These are phyloP conservation scores for Peromyscus californicus DNA, from an alignment of 2,113 vertebrate species.

Conservation along the genomic window DNA sequence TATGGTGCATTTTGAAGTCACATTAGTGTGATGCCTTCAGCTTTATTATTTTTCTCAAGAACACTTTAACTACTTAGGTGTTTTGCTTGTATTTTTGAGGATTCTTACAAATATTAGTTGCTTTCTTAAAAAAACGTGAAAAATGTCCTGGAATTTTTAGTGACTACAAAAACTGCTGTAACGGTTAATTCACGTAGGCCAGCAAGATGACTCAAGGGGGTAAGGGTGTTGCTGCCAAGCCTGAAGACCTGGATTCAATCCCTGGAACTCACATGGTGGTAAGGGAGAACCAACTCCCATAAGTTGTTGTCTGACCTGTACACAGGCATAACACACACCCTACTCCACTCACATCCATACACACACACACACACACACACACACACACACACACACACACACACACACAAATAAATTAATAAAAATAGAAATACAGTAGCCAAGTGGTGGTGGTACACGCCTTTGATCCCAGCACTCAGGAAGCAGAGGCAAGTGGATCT, in stretches of 20 bases:
- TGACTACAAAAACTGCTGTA: neutral
- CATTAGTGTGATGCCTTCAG: neutral
- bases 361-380: neutral
- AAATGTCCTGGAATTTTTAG: neutral
- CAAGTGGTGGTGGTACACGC: too few species aligned
- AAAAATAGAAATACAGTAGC: neutral
- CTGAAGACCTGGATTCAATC: neutral
- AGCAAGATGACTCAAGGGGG: neutral
- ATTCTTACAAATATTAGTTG: neutral
- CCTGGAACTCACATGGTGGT: neutral
- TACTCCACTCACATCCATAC: neutral
- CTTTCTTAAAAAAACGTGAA: neutral
- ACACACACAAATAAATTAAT: neutral
- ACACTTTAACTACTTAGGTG: neutral
- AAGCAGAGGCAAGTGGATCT: neutral
- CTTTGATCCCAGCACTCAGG: too few species aligned
- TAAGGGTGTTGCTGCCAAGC: neutral
- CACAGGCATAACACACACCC: neutral
- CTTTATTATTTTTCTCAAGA: neutral
- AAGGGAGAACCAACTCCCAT: neutral
- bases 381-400: neutral
- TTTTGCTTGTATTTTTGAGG: neutral
- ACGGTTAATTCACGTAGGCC: neutral
- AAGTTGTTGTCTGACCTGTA: neutral
- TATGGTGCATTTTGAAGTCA: neutral